Base-by-base conservation (phyloP, 23 tunicate genomes). In the Trididemnum nubilum region DNA sequence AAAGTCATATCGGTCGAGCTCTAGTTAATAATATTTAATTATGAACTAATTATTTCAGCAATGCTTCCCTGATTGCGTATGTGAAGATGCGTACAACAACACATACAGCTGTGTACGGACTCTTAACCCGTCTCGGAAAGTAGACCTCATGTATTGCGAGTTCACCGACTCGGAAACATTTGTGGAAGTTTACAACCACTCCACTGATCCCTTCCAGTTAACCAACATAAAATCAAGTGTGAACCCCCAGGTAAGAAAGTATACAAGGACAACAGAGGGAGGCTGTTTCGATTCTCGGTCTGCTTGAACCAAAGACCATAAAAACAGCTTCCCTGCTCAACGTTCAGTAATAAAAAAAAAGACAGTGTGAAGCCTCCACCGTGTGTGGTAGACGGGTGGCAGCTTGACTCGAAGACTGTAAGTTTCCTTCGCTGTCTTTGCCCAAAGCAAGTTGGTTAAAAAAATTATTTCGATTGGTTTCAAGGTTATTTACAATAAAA, bases 61-160 rank as follows among this genome's bases (percentile, higher is more conserved):
- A 79, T 95, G 99, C 71, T 90, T 95, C 63, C 99, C 96, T 28
- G 91, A 90, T 51, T 95, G 99, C 83, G 96, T 95, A 18, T 95
- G 99, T 59, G 99, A 95, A 37, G 99, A 95, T 50, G 99, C 99
- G 22, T 84, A 34, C 86, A 95, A 95, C 85, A 95, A 95, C 88
- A 90, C 99, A 21, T 95, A 89, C 86, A 86, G 92, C 74, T 95
- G 99, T 73, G 92, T 95, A 22, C 89, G 99, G 33, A 90, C 95
- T 1, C 76, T 90, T 0, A 85, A 80, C 51, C 28, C 65, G 0
- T n/a, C 63, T 0, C 58, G 67, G 21, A 35, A 82, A 28, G 38
- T 21, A 0, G 85, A 95, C 59, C 81, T 95, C 58, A 89, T 95
- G 95, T 95, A 95, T 58, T 95, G 99, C 50, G 99, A 95, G 78